These are phyloP conservation scores for Mastacembelus armatus DNA, from an alignment of 2,797 vertebrate genomes.

Conservation along the genomic window DNA sequence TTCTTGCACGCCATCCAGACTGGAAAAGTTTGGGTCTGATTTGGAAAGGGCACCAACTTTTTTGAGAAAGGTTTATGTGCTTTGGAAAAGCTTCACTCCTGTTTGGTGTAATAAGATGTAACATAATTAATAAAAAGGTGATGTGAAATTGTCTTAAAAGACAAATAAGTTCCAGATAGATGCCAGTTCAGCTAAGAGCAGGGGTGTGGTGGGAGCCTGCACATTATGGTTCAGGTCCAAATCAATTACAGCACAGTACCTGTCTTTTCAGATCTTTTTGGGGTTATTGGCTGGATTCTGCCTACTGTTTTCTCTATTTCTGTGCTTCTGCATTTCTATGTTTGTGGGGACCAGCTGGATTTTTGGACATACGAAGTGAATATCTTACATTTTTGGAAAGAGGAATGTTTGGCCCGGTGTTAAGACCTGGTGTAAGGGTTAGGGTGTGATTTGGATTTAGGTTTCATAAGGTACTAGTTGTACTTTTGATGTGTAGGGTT, in stretches of 20 bases:
- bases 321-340: not conserved
- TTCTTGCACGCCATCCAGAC: slow-evolving; percentile 7
- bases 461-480: not conserved
- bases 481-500: not conserved
- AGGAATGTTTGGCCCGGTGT: not conserved
- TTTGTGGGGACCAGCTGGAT: slow-evolving; percentile 2
- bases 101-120: not conserved
- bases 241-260: slow-evolving; percentile 35
- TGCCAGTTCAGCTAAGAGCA: slow-evolving; percentile 23
- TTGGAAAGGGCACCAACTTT: not conserved
- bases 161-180: slow-evolving; percentile 11
- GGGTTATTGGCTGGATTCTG: slow-evolving; percentile 13
- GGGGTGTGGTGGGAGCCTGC: slow-evolving; percentile 11
- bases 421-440: not conserved
- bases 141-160: slow-evolving; percentile 11
- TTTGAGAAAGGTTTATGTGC: slow-evolving; percentile 17
- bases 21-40: slow-evolving; percentile 11
- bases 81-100: not conserved
- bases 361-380: not conserved
- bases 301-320: slow-evolving; percentile 14
- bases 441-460: not conserved
- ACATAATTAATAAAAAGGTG: not conserved
- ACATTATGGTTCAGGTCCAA: slow-evolving; percentile 33
- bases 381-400: not conserved
- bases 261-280: slow-evolving; percentile 20